Evolutionary conservation across 2,113 vertebrate species (phyloP), one percentile per base, ranked within the genome.

Genomic region (Narcine bancroftii): DNA sequence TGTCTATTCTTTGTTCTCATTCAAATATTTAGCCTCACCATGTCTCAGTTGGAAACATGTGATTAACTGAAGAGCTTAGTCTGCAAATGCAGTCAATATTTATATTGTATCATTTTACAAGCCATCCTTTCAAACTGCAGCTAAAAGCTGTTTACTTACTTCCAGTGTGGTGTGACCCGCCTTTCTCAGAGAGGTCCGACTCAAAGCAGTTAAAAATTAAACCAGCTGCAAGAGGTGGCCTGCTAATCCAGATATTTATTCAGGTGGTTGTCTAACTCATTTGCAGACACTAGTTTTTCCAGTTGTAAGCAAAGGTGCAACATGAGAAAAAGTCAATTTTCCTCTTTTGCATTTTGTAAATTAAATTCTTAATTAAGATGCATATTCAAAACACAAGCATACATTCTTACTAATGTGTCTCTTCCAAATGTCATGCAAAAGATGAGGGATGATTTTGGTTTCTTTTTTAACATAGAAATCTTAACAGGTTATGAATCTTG

Each of bases 161-260:
- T 47, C 39, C 87, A 45, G 87, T 39, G 26, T 69, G 63, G 21
- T 29, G 10, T 29, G 63, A 45, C 26, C 11, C 36, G 24, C 87
- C 42, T 69, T 91, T 45, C 24, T 50, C 15, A 45, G 36, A 63
- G 69, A 66, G 10, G 9, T 6, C 39, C 13, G 56, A 24, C 63
- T 69, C 66, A 39, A 66, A 91, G 87, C 63, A 71, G 89, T 71
- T 91, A 91, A 91, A 91, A 69, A 91, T 91, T 91, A 91, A 66
- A 47, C 63, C 42, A 13, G 39, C 39, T 71, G 10, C 5, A 15
- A 60, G 33, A 63, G 81, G 39, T 26, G 69, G 89, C 21, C 26
- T 45, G 87, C 39, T 45, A 69, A 69, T 91, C 47, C 63, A 91
- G 65, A 45, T 53, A 83, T 47, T 83, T 83, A 91, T 91, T 69